Conservation (phyloP, 2,797 vertebrate genomes). For the Coendou prehensilis region DNA sequence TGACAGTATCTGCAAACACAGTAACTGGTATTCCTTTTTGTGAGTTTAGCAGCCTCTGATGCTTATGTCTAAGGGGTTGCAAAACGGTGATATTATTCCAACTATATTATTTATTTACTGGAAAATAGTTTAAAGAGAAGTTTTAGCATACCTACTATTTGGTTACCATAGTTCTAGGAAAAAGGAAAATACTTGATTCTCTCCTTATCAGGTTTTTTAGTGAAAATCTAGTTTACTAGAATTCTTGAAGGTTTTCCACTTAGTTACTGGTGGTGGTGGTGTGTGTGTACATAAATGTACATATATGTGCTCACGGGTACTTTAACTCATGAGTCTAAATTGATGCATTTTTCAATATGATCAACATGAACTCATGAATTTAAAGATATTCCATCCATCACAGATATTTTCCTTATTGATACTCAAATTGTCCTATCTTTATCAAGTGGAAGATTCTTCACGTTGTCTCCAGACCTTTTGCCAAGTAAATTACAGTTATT, state of each 20-base stretch:
- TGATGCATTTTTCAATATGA: neutral
- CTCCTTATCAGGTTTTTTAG: neutral
- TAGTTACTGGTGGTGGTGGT: neutral
- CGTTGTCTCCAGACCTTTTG: neutral
- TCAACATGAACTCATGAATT: neutral
- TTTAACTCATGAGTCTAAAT: neutral
- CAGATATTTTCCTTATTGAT: conserved; percentile 30
- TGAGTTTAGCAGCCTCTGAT: neutral
- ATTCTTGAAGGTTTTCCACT: neutral
- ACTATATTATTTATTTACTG: conserved; percentile 11
- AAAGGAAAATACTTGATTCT: neutral
- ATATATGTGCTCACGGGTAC: neutral
- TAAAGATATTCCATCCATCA: neutral
- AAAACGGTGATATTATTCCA: conserved; percentile 13
- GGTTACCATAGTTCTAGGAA: neutral
- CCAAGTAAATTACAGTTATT: neutral
- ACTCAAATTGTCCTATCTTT: neutral
- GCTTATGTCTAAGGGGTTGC: neutral
- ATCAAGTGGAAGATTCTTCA: conserved; percentile 8
- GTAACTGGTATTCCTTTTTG: neutral
- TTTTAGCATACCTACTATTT: conserved; percentile 9
- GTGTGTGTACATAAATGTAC: neutral
- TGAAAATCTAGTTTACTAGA: neutral
- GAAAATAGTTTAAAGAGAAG: conserved; percentile 17
- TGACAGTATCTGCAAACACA: neutral